A percentile compares a stretch with the other conserved stretches of the same genome.
Conservation (phyloP, 2,888 invertebrate species). For the Chirona hameri region DNA sequence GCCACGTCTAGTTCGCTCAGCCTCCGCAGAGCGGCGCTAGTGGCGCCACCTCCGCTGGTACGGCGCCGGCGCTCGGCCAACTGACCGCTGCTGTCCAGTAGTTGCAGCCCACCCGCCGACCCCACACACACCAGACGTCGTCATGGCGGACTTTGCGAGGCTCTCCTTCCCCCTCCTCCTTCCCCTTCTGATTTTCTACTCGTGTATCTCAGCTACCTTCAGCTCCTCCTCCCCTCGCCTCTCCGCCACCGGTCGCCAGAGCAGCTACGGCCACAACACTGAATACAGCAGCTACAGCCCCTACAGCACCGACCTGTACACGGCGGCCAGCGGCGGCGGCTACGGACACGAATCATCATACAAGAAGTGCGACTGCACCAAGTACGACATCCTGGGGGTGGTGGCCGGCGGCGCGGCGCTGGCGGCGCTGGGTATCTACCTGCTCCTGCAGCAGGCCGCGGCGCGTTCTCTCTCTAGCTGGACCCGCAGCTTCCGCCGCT, state of each 20-base stretch:
- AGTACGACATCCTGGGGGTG: conserved; percentile 24
- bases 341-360: background rate
- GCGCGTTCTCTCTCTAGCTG: background rate
- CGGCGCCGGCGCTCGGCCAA: too few relatives aligned
- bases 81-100: too few relatives aligned
- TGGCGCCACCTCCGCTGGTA: background rate
- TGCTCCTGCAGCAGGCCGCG: background rate
- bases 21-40: background rate
- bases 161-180: too few relatives aligned
- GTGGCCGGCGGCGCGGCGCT: background rate
- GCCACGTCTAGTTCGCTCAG: background rate
- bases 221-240: too few relatives aligned
- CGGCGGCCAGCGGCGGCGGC: conserved; percentile 22
- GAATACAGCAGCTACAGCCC: background rate
- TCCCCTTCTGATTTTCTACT: too few relatives aligned
- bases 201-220: too few relatives aligned
- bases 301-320: background rate
- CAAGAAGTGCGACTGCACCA: background rate
- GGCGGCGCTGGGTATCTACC: background rate
- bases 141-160: too few relatives aligned
- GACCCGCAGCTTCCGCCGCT: background rate
- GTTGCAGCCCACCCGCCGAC: too few relatives aligned
- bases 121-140: too few relatives aligned
- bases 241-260: background rate
- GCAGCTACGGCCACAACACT: background rate